These are phyloP conservation scores for Drosophila pseudoobscura DNA, from an alignment of 1,140 invertebrate species.

Conservation along the genomic window DNA sequence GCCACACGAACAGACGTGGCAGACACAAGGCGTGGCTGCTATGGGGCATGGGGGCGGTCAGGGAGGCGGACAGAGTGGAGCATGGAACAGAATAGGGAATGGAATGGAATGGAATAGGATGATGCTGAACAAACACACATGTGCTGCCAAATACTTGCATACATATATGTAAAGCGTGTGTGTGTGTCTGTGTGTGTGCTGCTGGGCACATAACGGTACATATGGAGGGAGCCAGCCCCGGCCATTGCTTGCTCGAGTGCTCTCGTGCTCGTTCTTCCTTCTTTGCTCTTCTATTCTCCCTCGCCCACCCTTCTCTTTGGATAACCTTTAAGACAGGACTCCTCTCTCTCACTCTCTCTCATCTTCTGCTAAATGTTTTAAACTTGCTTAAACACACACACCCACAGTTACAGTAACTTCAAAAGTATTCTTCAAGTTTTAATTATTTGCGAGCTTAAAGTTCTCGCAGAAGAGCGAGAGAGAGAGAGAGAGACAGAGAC, in stretches of 20 bases:
- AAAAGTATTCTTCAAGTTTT: conserved; percentile 53
- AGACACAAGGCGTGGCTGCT: conserved; percentile 55
- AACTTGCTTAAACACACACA: conserved; percentile 33
- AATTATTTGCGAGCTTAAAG: conserved; percentile 64
- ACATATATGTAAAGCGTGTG: conserved; percentile 14
- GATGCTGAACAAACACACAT: conserved; percentile 21
- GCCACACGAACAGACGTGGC: conserved; percentile 6
- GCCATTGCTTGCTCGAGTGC: conserved; percentile 1
- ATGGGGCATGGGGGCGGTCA: neutral
- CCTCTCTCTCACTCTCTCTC: neutral
- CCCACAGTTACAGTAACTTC: conserved; percentile 7
- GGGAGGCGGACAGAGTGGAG: neutral
- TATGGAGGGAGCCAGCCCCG: conserved; percentile 13
- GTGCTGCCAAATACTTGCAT: conserved; percentile 3
- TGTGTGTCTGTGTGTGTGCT: conserved; percentile 10
- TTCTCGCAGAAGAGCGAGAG: neutral
- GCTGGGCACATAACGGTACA: conserved; percentile 57
- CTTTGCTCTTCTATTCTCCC: neutral
- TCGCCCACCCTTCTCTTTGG: neutral
- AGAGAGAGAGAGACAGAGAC: neutral
- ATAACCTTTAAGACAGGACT: no score
- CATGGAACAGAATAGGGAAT: conserved; percentile 2
- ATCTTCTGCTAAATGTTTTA: conserved; percentile 19
- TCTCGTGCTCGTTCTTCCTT: neutral
- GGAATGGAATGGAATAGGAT: conserved; percentile 13